These are phyloP conservation scores for Rhineura floridana DNA, from an alignment of 2,113 vertebrate species.

Conservation along the genomic window DNA sequence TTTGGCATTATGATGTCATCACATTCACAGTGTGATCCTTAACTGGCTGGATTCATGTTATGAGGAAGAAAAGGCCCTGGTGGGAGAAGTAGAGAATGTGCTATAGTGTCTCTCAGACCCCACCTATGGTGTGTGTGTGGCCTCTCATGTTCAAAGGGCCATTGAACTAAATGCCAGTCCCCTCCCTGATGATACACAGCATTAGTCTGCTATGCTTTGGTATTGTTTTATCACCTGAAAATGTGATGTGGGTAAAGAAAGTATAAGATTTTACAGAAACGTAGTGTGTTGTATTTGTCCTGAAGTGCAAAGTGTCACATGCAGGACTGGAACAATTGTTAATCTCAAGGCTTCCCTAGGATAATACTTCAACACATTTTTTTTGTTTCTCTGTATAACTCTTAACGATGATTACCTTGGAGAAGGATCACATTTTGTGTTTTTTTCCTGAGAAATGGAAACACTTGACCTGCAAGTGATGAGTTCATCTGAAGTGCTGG, in stretches of 20 bases:
- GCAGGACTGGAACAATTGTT: not conserved
- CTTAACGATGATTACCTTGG: not conserved
- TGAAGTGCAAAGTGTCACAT: not conserved
- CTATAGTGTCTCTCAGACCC: not conserved
- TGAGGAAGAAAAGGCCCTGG: not conserved
- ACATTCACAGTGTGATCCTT: not conserved
- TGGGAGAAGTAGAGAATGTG: no score
- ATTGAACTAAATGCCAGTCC: not conserved
- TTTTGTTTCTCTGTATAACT: not conserved
- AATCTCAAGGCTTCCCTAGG: not conserved
- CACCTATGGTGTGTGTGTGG: not conserved
- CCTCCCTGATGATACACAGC: not conserved
- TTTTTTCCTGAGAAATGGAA: conserved; percentile 22
- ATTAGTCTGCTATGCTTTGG: not conserved
- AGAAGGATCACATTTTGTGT: conserved; percentile 28
- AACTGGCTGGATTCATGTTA: not conserved
- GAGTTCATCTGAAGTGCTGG: conserved; percentile 27
- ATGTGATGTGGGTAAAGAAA: not conserved
- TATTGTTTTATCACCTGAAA: conserved; percentile 2
- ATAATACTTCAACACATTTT: not conserved
- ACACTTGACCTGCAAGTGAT: conserved; percentile 19
- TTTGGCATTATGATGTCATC: not conserved
- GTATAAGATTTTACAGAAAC: not conserved
- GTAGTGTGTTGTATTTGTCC: not conserved
- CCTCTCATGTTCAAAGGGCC: not conserved